Percentiles rank a stretch among this genome's conserved stretches.
Evolutionary conservation across 1,140 invertebrate genomes (phyloP).

Genomic region (Coelopa frigida): DNA sequence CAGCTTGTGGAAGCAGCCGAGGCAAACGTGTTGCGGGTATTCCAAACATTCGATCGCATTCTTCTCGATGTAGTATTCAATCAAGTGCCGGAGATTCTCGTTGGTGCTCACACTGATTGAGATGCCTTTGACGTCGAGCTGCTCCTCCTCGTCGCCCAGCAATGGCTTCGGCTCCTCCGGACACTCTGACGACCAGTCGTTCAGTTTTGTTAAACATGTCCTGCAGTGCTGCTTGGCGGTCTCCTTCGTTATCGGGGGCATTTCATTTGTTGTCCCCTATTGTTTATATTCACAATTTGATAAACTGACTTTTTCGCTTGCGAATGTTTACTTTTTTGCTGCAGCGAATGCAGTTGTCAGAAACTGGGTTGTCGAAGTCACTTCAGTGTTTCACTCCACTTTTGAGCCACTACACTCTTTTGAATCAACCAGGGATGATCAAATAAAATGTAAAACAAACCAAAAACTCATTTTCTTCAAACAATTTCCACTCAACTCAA

Average conservation of each 20-base stretch:
- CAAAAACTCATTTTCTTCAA: too few species aligned
- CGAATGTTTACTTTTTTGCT: too few species aligned
- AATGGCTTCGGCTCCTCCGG: slow-evolving; percentile 2
- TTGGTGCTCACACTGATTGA: slow-evolving; percentile 3
- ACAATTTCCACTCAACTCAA: too few species aligned
- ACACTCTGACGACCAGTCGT: too few species aligned
- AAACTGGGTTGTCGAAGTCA: too few species aligned
- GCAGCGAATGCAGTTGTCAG: too few species aligned
- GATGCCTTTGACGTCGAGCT: background rate
- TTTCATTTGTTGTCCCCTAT: background rate
- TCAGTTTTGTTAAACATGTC: slow-evolving; percentile 1
- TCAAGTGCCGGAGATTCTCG: background rate
- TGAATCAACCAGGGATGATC: too few species aligned
- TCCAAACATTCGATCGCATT: background rate
- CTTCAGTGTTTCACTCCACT: too few species aligned
- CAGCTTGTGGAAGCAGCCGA: slow-evolving; percentile 1
- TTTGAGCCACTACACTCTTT: too few species aligned
- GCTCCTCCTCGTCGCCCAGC: background rate
- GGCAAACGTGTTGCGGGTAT: slow-evolving; percentile 3
- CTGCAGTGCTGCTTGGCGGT: slow-evolving; percentile 3
- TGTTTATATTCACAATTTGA: background rate
- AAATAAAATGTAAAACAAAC: too few species aligned
- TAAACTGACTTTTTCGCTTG: background rate
- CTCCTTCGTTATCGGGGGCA: slow-evolving; percentile 4
- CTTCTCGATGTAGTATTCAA: slow-evolving; percentile 1